phyloP scores from a whole-genome alignment of 2,888 invertebrate species.

The Orthosia incerta region DNA sequence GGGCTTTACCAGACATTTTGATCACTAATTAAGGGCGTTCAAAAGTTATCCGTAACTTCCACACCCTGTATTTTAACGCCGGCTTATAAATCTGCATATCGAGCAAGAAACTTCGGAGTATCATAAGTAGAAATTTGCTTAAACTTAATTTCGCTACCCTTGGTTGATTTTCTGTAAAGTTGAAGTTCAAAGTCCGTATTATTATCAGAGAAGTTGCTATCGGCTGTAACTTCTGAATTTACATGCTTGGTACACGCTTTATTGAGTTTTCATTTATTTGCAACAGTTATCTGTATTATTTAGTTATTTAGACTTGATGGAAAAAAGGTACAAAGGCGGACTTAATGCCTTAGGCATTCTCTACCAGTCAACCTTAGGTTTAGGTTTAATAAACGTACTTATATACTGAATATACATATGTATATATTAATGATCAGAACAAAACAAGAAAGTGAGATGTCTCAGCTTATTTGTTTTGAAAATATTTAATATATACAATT shows the following conservation, averaged over 20 bases:
- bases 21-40: conserved; percentile 30
- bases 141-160: conserved; percentile 41
- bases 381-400: too few relatives aligned
- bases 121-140: conserved; percentile 39
- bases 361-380: too few relatives aligned
- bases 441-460: too few relatives aligned
- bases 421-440: too few relatives aligned
- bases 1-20: conserved; percentile 1
- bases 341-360: too few relatives aligned
- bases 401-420: too few relatives aligned
- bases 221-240: conserved; percentile 12
- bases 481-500: too few relatives aligned
- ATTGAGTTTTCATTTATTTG: conserved; percentile 5
- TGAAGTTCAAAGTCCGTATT: conserved; percentile 35
- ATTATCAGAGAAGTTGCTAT: conserved; percentile 27
- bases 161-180: conserved; percentile 36
- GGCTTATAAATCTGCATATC: conserved; percentile 41
- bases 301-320: too few relatives aligned
- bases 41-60: conserved; percentile 28
- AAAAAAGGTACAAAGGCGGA: too few relatives aligned
- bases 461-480: too few relatives aligned
- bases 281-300: too few relatives aligned
- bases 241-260: conserved; percentile 1
- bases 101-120: conserved; percentile 29
- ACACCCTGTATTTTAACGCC: conserved; percentile 26